These are phyloP conservation scores for Rhipidura dahli DNA, from an alignment of 2,113 vertebrate genomes.

Conservation along the genomic window DNA sequence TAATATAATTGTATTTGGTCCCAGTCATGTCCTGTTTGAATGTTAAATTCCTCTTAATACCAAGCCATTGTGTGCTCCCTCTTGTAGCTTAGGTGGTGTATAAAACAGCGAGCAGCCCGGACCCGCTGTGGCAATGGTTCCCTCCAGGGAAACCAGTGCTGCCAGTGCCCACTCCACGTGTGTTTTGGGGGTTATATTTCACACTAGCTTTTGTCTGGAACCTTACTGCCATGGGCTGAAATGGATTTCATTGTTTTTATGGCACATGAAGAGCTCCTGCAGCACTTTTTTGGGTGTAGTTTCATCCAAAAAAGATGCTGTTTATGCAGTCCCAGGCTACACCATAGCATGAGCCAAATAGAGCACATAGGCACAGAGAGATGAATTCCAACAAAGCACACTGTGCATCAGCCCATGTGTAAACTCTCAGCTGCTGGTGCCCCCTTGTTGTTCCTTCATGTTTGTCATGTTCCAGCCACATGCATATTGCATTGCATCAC, in stretches of 20 bases:
- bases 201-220: not conserved
- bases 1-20: conserved; percentile 20
- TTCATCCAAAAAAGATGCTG: not conserved
- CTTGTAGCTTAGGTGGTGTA: not conserved
- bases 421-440: not conserved
- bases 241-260: not conserved
- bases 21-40: conserved; percentile 9
- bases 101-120: rapidly evolving
- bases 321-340: not conserved
- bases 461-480: not conserved
- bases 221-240: not conserved
- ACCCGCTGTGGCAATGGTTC: rapidly evolving
- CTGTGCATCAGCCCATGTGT: not conserved
- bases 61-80: not conserved
- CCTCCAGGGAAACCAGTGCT: not conserved
- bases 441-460: not conserved
- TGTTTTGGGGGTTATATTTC: not conserved
- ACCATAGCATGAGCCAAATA: rapidly evolving
- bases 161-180: rapidly evolving
- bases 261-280: not conserved
- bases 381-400: not conserved
- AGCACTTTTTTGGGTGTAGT: not conserved
- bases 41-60: not conserved
- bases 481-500: not conserved
- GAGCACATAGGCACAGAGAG: not conserved